Evolutionary conservation across 2,113 vertebrate genomes (phyloP), one percentile per base, ranked within the genome.

Genomic region (Panthera leo): DNA sequence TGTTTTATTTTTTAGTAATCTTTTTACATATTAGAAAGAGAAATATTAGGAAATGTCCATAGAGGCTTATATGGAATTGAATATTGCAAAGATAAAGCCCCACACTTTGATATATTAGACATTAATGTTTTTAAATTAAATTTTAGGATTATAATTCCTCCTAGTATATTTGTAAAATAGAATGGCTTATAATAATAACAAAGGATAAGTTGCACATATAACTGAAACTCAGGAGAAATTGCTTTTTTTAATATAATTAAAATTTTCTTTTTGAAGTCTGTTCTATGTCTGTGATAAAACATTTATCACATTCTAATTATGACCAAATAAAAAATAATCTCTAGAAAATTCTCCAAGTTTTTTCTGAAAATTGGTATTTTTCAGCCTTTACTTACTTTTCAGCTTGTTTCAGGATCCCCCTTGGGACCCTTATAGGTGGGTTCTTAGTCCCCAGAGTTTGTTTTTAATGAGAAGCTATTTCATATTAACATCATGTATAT

Each of bases 41-140:
- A 93, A 91, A 48, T 84, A 83, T 85, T 89, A 93, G 45, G 8
- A 34, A 83, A 42, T 85, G 12, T 34, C 18, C 12, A 27, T 39
- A 93, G 14, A 75, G 58, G 68, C n/a, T 92, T 86, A 84, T 58
- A 29, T 61, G 27, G 36, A 83, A 93, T 58, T 93, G 53, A 61
- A 55, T 85, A 67, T 85, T 88, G 42, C 65, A 80, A 91, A 95
- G 71, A 23, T 67, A 91, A 88, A 96, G 55, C 11, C 18, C n/a
- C 68, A 82, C 10, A 92, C 16, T 86, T 95, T 75, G 9, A 8
- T 89, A 48, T 48, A 79, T 70, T 91, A 86, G 16, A 29, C 45
- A 88, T 79, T 78, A 82, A 12, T 39, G 63, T 96, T 92, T 97
- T 94, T 79, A 91, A 93, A 86, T 85, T 94, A 79, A 90, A 63